Conservation (phyloP, 1,140 invertebrate genomes). For the Agrilus planipennis region DNA sequence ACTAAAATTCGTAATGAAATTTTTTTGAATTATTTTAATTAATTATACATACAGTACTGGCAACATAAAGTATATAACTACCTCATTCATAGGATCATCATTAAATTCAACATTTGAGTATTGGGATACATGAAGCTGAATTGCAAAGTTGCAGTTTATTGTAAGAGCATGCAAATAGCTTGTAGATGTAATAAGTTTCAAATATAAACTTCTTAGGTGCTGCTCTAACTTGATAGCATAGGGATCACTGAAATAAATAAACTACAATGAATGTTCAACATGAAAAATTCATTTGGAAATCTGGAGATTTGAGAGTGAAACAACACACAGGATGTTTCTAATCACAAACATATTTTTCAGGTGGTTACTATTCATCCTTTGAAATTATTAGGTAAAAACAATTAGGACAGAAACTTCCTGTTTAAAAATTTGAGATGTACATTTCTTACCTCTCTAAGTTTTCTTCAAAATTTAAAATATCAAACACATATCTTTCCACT, state of each 20-base stretch:
- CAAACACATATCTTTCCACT: constrained; percentile 7
- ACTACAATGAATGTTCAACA: no score
- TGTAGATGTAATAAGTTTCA: constrained; percentile 18
- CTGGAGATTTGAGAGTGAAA: no score
- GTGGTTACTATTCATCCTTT: no score
- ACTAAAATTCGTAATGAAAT: no score
- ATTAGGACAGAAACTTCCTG: neutral
- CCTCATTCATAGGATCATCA: constrained; percentile 16
- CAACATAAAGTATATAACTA: constrained; percentile 1
- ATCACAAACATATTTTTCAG: no score
- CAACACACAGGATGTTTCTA: no score
- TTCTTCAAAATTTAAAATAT: neutral
- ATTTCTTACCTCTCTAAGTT: neutral
- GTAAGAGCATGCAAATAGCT: constrained; percentile 14
- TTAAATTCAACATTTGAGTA: constrained; percentile 22
- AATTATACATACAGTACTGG: constrained; percentile 6
- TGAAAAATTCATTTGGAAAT: no score
- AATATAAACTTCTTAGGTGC: constrained; percentile 4
- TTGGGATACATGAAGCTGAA: constrained; percentile 16
- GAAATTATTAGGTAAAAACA: no score
- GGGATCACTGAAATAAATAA: constrained; percentile 4
- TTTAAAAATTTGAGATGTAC: neutral
- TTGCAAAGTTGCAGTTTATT: constrained; percentile 18
- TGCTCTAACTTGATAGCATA: constrained; percentile 1
- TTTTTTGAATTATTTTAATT: constrained; percentile 10